Evolutionary conservation across 2,113 vertebrate species (phyloP).

Genomic region (Leucoraja erinaceus): DNA sequence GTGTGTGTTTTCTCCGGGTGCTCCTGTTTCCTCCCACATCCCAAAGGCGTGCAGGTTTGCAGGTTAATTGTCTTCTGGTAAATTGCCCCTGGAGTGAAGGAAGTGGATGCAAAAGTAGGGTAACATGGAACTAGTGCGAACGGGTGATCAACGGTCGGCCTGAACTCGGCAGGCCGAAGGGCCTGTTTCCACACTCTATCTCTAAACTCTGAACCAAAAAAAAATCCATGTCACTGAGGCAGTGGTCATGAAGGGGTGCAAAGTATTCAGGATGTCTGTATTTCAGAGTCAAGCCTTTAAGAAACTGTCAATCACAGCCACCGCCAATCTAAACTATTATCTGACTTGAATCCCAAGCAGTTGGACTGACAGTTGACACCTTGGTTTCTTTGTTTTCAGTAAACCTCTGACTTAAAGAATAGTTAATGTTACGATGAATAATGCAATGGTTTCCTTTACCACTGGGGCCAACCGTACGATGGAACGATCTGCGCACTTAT

Average conservation of each 20-base stretch:
- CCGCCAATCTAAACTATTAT: neutral
- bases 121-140: no score
- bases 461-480: neutral
- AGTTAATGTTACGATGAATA: neutral
- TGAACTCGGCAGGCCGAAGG: no score
- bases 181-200: no score
- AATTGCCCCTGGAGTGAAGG: no score
- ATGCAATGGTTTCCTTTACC: neutral
- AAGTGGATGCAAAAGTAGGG: no score
- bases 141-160: no score
- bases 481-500: neutral
- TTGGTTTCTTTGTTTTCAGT: slow-evolving; percentile 6
- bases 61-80: no score
- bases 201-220: no score
- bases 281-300: neutral
- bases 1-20: no score
- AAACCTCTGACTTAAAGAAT: neutral
- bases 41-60: no score
- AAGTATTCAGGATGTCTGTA: neutral
- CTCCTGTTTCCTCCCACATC: no score
- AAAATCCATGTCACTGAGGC: neutral
- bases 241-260: neutral
- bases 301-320: neutral
- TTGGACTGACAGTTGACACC: neutral
- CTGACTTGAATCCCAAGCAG: neutral